Evolutionary conservation across 2,797 vertebrate species (phyloP).

Genomic region (Catharus ustulatus): DNA sequence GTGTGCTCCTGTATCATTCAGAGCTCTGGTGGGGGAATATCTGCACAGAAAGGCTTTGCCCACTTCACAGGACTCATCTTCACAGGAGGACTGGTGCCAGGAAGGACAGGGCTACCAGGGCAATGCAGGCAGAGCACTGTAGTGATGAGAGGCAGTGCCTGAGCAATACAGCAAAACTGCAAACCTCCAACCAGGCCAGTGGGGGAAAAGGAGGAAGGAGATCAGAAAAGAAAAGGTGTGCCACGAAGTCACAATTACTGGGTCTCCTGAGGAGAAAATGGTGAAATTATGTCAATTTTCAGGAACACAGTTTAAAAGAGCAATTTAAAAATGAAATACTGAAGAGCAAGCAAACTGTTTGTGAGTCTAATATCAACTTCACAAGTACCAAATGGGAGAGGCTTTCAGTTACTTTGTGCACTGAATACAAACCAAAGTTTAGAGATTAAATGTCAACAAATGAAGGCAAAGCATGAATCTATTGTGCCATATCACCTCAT

Average conservation of each 20-base stretch:
- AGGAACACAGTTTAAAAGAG: background rate
- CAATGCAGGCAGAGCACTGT: background rate
- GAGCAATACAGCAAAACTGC: background rate
- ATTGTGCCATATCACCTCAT: constrained; percentile 26
- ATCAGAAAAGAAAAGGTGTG: background rate
- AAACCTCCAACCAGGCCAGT: background rate
- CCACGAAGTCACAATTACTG: background rate
- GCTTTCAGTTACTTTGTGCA: background rate
- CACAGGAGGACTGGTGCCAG: background rate
- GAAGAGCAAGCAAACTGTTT: background rate
- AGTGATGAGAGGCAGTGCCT: background rate
- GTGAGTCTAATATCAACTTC: background rate
- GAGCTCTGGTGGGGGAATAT: rapidly evolving
- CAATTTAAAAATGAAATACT: background rate
- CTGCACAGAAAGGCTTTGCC: background rate
- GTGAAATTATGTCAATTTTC: background rate
- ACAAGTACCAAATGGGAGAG: background rate
- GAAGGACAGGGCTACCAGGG: background rate
- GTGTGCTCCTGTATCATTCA: background rate
- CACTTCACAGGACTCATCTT: background rate
- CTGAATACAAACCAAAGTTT: constrained; percentile 46
- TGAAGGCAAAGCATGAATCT: constrained; percentile 59
- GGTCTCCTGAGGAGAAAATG: background rate
- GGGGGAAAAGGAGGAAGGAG: background rate
- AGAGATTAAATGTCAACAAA: constrained; percentile 65